Evolutionary conservation across 1,140 invertebrate genomes (phyloP).

Genomic region (Schlechtendalia chinensis): DNA sequence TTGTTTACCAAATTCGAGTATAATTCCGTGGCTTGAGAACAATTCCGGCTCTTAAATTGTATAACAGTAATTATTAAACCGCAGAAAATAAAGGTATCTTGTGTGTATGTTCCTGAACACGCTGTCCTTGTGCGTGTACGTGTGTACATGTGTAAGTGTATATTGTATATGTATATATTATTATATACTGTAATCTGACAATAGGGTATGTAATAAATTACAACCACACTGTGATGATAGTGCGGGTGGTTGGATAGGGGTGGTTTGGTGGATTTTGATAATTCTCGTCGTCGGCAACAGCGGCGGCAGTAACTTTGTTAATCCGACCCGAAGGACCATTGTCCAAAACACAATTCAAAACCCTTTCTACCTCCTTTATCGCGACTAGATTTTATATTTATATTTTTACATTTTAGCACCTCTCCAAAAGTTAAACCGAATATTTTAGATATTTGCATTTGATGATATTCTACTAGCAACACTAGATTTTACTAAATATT

Average conservation of each 20-base stretch:
- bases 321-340: constrained; percentile 46
- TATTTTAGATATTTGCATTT: constrained; percentile 23
- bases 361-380: constrained; percentile 38
- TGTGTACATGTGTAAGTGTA: background rate
- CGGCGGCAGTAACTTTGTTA: constrained; percentile 42
- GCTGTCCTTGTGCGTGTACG: background rate
- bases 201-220: constrained; percentile 47
- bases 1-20: constrained; percentile 29
- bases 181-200: constrained; percentile 42
- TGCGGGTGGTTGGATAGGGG: background rate
- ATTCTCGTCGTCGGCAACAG: constrained; percentile 34
- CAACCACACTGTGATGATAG: background rate
- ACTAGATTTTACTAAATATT: background rate
- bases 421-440: background rate
- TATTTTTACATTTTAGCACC: constrained; percentile 38
- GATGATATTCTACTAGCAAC: background rate
- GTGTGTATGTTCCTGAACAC: background rate
- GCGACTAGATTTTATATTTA: constrained; percentile 21
- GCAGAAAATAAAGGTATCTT: constrained; percentile 32
- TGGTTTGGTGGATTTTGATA: constrained; percentile 36
- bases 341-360: constrained; percentile 30
- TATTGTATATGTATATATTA: constrained; percentile 15
- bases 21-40: constrained; percentile 20
- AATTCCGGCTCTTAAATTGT: constrained; percentile 39
- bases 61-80: constrained; percentile 44